These are phyloP conservation scores for Oreotrochilus melanogaster DNA, from an alignment of 2,113 vertebrate species.

Conservation along the genomic window DNA sequence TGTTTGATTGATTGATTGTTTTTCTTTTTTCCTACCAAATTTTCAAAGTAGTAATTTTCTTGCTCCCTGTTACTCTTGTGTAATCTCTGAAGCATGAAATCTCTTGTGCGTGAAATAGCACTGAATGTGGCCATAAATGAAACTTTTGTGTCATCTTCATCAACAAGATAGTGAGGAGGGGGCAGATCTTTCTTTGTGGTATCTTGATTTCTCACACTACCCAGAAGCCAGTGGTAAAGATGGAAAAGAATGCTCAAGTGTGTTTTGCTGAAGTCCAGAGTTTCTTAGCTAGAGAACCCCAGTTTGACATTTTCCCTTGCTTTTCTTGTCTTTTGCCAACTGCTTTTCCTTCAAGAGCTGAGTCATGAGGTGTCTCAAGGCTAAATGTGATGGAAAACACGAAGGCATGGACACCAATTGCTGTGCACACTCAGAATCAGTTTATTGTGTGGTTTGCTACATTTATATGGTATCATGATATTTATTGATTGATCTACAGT, in stretches of 20 bases:
- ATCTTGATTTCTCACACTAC: not conserved
- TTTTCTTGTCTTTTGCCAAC: not conserved
- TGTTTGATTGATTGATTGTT: too few species aligned
- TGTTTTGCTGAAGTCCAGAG: not conserved
- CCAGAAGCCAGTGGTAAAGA: not conserved
- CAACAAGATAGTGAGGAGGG: not conserved
- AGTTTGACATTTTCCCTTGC: not conserved
- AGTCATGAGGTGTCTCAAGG: not conserved
- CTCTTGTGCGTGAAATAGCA: not conserved
- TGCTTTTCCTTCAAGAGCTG: not conserved
- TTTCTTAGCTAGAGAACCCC: not conserved
- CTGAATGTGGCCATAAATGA: not conserved
- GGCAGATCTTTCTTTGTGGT: not conserved
- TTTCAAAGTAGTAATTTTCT: not conserved
- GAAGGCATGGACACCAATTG: too few species aligned
- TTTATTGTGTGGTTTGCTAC: too few species aligned
- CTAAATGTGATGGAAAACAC: not conserved
- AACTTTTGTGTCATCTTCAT: not conserved
- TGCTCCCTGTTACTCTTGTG: not conserved
- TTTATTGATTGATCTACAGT: too few species aligned
- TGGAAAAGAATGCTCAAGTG: not conserved
- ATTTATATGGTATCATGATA: too few species aligned
- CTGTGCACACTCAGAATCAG: too few species aligned
- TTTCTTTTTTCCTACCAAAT: not conserved
- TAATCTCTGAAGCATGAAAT: not conserved